A percentile compares a stretch with the other conserved stretches of the same genome.
These are phyloP conservation scores for Cepaea nemoralis DNA, from an alignment of 1,140 invertebrate genomes.

Conservation along the genomic window DNA sequence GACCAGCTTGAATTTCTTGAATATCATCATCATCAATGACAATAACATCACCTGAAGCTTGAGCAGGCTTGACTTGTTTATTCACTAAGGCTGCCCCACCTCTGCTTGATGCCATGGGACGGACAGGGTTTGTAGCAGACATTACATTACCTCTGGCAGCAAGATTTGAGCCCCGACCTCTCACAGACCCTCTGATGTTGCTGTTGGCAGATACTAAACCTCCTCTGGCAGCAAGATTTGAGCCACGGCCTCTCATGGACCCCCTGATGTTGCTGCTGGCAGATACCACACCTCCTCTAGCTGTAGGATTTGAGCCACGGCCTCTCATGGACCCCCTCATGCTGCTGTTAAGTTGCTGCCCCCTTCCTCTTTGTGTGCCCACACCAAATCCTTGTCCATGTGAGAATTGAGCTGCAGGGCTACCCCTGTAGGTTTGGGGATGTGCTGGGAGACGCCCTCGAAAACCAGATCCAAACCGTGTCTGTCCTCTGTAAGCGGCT, in stretches of 20 bases:
- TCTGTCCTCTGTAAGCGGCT: neutral
- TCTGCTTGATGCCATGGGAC: neutral
- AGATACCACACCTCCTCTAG: neutral
- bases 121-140: neutral
- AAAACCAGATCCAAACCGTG: neutral
- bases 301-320: neutral
- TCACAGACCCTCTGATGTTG: neutral
- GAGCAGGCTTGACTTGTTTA: neutral
- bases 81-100: neutral
- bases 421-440: neutral
- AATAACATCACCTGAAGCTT: neutral
- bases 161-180: neutral
- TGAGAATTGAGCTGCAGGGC: neutral
- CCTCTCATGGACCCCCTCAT: neutral
- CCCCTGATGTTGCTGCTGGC: no score
- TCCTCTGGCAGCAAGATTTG: neutral
- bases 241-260: neutral
- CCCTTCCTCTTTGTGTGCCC: neutral
- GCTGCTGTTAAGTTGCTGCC: neutral
- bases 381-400: neutral
- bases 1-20: neutral
- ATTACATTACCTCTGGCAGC: neutral
- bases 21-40: conserved; percentile 8
- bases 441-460: neutral
- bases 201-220: neutral